Evolutionary conservation across 2,888 invertebrate species (phyloP).

Genomic region (Tinea trinotella): DNA sequence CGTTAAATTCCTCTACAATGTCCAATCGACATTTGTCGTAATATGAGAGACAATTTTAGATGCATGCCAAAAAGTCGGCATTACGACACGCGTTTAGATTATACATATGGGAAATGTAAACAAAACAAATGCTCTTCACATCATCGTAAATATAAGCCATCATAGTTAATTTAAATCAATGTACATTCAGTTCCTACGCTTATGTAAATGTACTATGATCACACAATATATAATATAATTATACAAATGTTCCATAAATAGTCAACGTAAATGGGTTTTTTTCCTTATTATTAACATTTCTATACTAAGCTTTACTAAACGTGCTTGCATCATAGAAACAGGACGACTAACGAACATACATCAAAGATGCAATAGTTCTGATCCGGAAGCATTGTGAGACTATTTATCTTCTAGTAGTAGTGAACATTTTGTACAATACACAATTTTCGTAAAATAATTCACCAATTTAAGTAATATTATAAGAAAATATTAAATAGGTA

Average conservation of each 20-base stretch:
- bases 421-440: too few relatives aligned
- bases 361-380: too few relatives aligned
- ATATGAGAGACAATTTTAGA: background rate
- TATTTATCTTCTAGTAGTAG: too few relatives aligned
- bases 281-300: background rate
- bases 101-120: background rate
- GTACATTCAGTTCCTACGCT: background rate
- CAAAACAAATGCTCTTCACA: background rate
- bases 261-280: background rate
- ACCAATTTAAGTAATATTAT: too few relatives aligned
- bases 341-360: too few relatives aligned
- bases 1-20: background rate
- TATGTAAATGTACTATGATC: background rate
- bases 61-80: slow-evolving; percentile 2
- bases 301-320: too few relatives aligned
- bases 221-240: background rate
- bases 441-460: too few relatives aligned
- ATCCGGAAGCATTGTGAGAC: too few relatives aligned
- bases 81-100: background rate
- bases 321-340: too few relatives aligned
- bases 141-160: background rate
- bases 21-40: slow-evolving; percentile 7
- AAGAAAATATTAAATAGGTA: too few relatives aligned
- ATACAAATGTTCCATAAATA: background rate
- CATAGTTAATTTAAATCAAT: background rate